Base-by-base conservation (phyloP, 2,113 vertebrate genomes). In the Piprites chloris region DNA sequence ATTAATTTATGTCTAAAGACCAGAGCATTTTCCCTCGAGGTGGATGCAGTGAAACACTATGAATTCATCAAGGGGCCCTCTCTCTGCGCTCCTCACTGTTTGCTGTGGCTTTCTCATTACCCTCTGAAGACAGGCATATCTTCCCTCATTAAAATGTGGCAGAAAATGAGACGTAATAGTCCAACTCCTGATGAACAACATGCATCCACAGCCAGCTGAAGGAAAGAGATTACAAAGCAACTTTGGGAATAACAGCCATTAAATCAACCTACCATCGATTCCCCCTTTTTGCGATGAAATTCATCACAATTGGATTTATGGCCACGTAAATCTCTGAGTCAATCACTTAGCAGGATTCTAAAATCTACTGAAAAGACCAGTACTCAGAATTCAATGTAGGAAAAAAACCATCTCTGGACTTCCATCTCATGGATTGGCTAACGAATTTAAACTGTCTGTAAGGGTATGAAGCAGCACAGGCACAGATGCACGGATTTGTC, bases 281-380 rank as follows among this genome's bases (percentile, higher is more conserved):
- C 41, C 74, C 61, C 66, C 37, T 39, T 28, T 37, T 39, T n/a
- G 71, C 23, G 58, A n/a, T 5, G 30, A 52, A 90, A 75, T 37
- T 62, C 21, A 35, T 26, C 22, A 21, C 27, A 49, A 13, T 0
- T 26, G 18, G 52, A 67, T 41, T 59, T 50, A 72, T 2, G 23
- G 30, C 20, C 39, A 68, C 0, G 0, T 21, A 35, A 63, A 49
- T 27, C 28, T 66, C 4, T 0, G 11, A 72, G 56, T 35, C 69
- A 59, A 17, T 14, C 35, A 20, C 39, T 79, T 55, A 50, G 59
- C 20, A 61, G 42, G 17, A 71, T 33, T 12, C n/a, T 50, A 37
- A 42, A 46, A 26, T 49, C 37, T 27, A 14, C 41, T 37, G n/a
- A 58, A 62, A 41, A 67, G 30, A 91, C 39, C 12, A 33, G 15